Base-by-base conservation (phyloP, 2,888 invertebrate species). In the Thera britannica region DNA sequence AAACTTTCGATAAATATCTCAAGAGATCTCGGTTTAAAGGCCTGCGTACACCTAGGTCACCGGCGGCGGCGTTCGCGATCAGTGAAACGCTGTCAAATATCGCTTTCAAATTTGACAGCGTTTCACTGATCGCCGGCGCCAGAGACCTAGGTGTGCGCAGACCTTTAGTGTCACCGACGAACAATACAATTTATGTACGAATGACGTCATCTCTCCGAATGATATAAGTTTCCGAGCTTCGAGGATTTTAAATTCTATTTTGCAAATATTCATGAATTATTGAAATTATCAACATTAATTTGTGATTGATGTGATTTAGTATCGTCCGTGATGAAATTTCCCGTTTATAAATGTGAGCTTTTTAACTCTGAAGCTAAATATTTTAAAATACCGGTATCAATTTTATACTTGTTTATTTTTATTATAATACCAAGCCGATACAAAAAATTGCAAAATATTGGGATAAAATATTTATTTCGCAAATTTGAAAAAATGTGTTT, bases 311-410 rank as follows among this genome's bases (percentile, higher is more conserved):
- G 7, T 49, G 38, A 38, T 3, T 5, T 41, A 41, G 41, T 4
- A 38, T 38, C 38, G 5, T 41, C 5, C 49, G 52, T 23, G 46
- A 67, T 62, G 9, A 54, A 66, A 58, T 63, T 65, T 58, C 67
- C 70, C 65, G 12, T 56, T 48, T 46, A 2, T 59, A 55, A 51
- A 52, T 35, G 58, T 60, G 62, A 9, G 65, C 70, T 65, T 65
- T 23, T 23, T 23, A 23, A 23, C 23, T 23, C 23, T 23, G 23
- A 23, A 23, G 23, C 23, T 71, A 67, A 70, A 64, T 65, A 51
- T 36, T 59, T 56, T 62, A 38, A 38, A 60, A 48, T 55, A 11
- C 2, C 7, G 5, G 11, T 36, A 54, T 3, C 9, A 54, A 64
- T 11, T 48, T 62, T 54, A 48, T 38, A 52, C 41, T 55, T 60